Conservation (phyloP, 2,797 vertebrate genomes). For the Eleutherodactylus coqui region DNA sequence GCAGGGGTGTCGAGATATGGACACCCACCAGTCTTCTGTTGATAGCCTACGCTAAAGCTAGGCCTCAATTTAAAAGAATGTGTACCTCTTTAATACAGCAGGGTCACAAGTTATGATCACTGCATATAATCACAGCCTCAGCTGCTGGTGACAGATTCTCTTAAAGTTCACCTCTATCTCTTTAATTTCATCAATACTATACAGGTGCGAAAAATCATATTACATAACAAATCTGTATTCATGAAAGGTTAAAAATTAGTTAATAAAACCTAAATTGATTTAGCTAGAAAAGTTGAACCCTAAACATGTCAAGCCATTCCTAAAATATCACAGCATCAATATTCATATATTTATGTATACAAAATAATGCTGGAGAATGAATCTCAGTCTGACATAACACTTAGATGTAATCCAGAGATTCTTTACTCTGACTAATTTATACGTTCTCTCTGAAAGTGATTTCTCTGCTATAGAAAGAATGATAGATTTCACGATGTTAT, state of each 20-base stretch:
- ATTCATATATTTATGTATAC: slow-evolving; percentile 47
- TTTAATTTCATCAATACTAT: neutral
- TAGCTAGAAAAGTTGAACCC: neutral
- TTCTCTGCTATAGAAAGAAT: slow-evolving; percentile 33
- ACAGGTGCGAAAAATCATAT: neutral
- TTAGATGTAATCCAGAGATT: slow-evolving; percentile 43
- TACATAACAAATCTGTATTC: neutral
- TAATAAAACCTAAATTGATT: neutral
- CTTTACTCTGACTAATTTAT: slow-evolving; percentile 40
- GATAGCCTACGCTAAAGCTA: too few species aligned
- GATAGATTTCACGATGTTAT: slow-evolving; percentile 49
- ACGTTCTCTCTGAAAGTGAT: slow-evolving; percentile 22
- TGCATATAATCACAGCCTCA: neutral
- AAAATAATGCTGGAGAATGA: slow-evolving; percentile 30
- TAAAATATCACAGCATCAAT: slow-evolving; percentile 27
- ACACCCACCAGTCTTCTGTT: too few species aligned
- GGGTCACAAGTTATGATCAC: too few species aligned
- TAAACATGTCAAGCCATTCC: neutral
- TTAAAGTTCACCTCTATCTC: neutral
- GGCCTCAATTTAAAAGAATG: too few species aligned
- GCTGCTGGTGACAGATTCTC: neutral
- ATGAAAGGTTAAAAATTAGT: neutral
- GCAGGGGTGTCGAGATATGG: too few species aligned
- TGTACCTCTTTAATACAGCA: too few species aligned
- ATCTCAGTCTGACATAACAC: slow-evolving; percentile 22